phyloP scores from a whole-genome alignment of 1,140 invertebrate genomes.

The Agrilus planipennis region DNA sequence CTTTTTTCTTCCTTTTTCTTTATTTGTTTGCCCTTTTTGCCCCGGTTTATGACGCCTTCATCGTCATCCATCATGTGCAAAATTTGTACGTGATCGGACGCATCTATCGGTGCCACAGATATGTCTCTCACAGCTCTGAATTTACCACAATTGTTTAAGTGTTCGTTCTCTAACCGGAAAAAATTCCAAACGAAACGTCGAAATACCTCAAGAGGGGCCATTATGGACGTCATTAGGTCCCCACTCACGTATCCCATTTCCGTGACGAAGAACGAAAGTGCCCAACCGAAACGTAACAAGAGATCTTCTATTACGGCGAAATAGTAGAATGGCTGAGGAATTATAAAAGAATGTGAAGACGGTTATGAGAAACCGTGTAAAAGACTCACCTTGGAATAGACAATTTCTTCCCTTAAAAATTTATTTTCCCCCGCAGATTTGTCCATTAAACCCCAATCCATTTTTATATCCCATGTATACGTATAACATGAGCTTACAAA shows the following conservation, averaged over 20 bases:
- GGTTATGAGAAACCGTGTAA: no score
- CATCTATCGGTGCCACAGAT: conserved; percentile 72
- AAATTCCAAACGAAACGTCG: conserved; percentile 85
- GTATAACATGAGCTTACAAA: conserved; percentile 73
- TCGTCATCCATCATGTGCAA: conserved; percentile 63
- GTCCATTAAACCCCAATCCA: conserved; percentile 98
- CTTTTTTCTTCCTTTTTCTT: conserved; percentile 43
- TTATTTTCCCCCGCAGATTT: conserved; percentile 72
- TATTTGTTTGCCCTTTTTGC: conserved; percentile 38
- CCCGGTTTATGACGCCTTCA: conserved; percentile 47
- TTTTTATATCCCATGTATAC: conserved; percentile 91
- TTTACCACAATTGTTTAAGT: conserved; percentile 90
- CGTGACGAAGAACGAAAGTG: conserved; percentile 61
- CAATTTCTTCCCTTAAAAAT: conserved; percentile 64
- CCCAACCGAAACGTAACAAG: conserved; percentile 75
- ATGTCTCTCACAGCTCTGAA: conserved; percentile 86
- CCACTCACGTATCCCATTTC: conserved; percentile 56
- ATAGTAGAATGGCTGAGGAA: conserved; percentile 77
- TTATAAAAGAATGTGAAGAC: no score
- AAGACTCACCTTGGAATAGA: conserved; percentile 55
- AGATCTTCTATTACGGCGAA: conserved; percentile 85
- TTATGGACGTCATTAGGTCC: conserved; percentile 66
- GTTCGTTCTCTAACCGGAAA: conserved; percentile 87
- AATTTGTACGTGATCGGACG: conserved; percentile 57
- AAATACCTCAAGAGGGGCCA: conserved; percentile 75